These are phyloP conservation scores for Leptocoma aspasia DNA, from an alignment of 2,113 vertebrate genomes.

Conservation along the genomic window DNA sequence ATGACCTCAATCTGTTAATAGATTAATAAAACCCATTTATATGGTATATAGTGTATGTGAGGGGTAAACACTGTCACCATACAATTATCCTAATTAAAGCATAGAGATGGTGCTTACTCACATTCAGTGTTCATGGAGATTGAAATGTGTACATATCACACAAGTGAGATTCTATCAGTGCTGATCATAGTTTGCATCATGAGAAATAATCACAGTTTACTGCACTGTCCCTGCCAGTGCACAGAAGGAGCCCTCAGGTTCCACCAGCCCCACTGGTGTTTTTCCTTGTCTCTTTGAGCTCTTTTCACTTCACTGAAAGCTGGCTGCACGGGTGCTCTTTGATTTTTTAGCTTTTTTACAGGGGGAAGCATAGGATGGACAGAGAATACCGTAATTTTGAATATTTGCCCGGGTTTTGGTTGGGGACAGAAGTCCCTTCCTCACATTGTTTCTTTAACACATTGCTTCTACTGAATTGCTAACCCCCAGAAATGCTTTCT, in stretches of 20 bases:
- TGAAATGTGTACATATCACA: not conserved
- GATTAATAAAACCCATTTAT: constrained; percentile 39
- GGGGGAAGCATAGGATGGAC: not conserved
- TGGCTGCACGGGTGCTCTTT: not conserved
- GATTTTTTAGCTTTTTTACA: not conserved
- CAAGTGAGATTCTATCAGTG: constrained; percentile 42
- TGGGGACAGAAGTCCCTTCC: not conserved
- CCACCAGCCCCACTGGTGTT: not conserved
- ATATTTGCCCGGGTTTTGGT: not conserved
- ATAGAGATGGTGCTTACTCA: constrained; percentile 52
- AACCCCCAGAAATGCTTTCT: not conserved
- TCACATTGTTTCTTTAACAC: not conserved
- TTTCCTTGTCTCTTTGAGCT: not conserved
- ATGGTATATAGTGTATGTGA: not conserved
- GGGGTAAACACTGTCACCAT: constrained; percentile 45
- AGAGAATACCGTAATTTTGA: not conserved
- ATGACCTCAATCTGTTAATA: constrained; percentile 59
- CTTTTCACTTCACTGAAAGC: not conserved
- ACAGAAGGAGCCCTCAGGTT: constrained; percentile 30
- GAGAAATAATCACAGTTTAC: constrained; percentile 48
- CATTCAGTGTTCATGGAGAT: not conserved
- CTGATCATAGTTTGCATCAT: constrained; percentile 32
- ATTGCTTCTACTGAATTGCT: not conserved
- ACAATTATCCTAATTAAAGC: constrained; percentile 59
- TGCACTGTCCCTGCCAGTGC: not conserved